Percentiles rank a stretch among this genome's conserved stretches.
phyloP scores from a whole-genome alignment of 2,113 vertebrate genomes.

The Corapipo altera region DNA sequence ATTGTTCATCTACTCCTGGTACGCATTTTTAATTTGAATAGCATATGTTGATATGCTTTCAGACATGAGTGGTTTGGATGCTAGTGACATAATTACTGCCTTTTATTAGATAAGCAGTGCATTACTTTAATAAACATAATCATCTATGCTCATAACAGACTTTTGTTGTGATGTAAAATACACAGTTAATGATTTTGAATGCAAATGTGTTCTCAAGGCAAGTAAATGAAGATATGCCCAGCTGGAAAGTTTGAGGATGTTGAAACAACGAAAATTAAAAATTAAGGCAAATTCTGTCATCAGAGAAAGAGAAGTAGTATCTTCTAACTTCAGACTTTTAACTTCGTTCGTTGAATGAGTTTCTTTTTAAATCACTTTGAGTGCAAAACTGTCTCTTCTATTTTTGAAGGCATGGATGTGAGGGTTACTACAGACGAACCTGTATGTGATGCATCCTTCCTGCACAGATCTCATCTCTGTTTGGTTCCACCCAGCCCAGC shows the following conservation, averaged over 20 bases:
- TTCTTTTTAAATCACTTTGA: not conserved
- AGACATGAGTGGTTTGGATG: not conserved
- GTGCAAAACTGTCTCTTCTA: not conserved
- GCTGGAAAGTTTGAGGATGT: not conserved
- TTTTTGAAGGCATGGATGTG: not conserved
- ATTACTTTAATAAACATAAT: not conserved
- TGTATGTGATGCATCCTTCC: not conserved
- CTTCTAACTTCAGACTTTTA: not conserved
- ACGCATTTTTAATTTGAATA: not conserved
- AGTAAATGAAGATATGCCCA: not conserved
- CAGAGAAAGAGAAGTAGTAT: not conserved
- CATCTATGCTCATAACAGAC: not conserved
- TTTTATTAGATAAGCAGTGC: not conserved
- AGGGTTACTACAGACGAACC: not conserved
- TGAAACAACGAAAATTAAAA: not conserved
- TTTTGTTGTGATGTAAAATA: not conserved
- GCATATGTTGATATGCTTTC: not conserved
- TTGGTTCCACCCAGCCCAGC: accelerated
- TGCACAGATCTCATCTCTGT: accelerated
- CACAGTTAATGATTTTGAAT: not conserved
- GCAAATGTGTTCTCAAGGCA: not conserved
- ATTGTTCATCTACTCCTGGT: not conserved
- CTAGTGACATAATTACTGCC: not conserved
- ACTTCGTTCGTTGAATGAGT: not conserved
- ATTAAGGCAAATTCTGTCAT: not conserved